These are phyloP conservation scores for Steatocranus sp. DNA, from an alignment of 2,797 vertebrate genomes.

Conservation along the genomic window DNA sequence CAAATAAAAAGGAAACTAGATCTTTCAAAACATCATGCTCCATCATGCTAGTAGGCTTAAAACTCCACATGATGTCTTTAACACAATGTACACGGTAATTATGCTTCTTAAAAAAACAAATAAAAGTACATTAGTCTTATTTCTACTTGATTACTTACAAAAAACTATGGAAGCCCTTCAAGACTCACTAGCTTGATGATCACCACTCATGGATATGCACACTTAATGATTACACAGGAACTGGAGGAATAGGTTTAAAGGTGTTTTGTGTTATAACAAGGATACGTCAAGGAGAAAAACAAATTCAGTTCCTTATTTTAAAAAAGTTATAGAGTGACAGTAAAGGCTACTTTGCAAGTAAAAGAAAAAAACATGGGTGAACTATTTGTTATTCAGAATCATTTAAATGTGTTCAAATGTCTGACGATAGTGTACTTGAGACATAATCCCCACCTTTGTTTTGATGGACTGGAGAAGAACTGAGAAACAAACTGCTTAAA, in stretches of 20 bases:
- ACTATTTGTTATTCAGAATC: conserved; percentile 67
- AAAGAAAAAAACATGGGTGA: conserved; percentile 37
- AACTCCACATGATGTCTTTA: background rate
- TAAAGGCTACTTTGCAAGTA: conserved; percentile 55
- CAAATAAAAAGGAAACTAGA: background rate
- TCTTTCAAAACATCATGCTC: background rate
- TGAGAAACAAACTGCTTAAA: background rate
- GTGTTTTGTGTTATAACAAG: background rate
- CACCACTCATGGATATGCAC: background rate
- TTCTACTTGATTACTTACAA: background rate
- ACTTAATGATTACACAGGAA: background rate
- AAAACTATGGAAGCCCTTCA: background rate
- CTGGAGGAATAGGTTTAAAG: background rate
- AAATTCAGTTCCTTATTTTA: background rate
- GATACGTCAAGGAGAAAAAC: background rate
- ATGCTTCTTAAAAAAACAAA: background rate
- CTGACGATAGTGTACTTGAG: background rate
- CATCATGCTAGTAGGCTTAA: background rate
- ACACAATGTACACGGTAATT: background rate
- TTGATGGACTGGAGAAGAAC: background rate
- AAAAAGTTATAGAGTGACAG: background rate
- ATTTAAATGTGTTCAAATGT: conserved; percentile 55
- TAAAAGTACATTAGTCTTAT: background rate
- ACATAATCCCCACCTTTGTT: background rate
- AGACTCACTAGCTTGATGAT: background rate